Evolutionary conservation across 2,888 invertebrate species (phyloP).

Genomic region (Himalopsyche anomala): DNA sequence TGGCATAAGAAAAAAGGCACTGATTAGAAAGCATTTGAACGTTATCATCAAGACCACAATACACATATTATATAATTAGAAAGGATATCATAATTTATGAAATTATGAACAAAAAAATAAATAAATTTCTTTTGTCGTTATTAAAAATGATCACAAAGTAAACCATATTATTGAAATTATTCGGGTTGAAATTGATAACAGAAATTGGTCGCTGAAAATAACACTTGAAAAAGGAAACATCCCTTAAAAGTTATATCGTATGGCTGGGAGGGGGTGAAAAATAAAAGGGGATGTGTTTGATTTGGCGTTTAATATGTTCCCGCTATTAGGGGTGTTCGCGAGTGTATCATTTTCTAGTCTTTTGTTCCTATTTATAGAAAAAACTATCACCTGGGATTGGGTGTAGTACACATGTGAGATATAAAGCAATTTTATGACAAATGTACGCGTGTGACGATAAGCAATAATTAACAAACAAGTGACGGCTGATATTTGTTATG

Average conservation of each 20-base stretch:
- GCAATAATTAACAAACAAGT: not conserved
- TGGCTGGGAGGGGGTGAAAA: slow-evolving; percentile 29
- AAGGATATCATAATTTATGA: too few species aligned
- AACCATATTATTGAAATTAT: too few species aligned
- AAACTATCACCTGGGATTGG: not conserved
- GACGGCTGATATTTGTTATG: slow-evolving; percentile 17
- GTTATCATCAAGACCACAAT: too few species aligned
- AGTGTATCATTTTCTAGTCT: not conserved
- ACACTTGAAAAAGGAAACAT: not conserved
- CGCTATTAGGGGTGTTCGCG: not conserved
- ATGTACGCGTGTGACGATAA: not conserved
- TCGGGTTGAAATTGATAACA: too few species aligned
- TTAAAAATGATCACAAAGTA: too few species aligned
- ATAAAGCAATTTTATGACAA: not conserved
- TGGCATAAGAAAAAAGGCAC: too few species aligned
- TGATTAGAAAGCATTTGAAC: too few species aligned
- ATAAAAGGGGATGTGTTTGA: slow-evolving; percentile 35
- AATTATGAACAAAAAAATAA: too few species aligned
- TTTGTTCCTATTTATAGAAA: not conserved
- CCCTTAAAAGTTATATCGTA: slow-evolving; percentile 14
- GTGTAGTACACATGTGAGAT: not conserved
- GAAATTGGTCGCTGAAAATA: not conserved
- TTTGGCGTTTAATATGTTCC: slow-evolving; percentile 35
- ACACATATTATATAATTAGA: too few species aligned
- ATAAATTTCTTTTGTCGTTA: too few species aligned